phyloP scores from a whole-genome alignment of 2,888 invertebrate species.

The Eueremaeus valkanovi region DNA sequence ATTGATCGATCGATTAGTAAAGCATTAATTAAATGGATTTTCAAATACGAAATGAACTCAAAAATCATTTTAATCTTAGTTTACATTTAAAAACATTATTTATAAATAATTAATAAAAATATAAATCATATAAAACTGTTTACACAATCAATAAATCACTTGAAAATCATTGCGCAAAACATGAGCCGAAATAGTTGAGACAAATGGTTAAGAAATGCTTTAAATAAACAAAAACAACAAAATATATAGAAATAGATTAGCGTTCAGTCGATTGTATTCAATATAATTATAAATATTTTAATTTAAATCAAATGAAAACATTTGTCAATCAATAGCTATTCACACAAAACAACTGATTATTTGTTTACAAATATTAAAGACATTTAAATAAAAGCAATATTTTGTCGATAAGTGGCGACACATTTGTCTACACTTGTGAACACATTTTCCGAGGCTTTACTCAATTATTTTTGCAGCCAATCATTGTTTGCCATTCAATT shows the following conservation, averaged over 20 bases:
- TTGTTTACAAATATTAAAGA: not conserved
- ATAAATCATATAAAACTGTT: not conserved
- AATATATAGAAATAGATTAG: too few species aligned
- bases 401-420: constrained; percentile 7
- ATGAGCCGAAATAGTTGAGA: not conserved
- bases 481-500: not conserved
- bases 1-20: not conserved
- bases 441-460: not conserved
- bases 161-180: not conserved
- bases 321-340: too few species aligned
- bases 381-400: not conserved
- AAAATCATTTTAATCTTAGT: not conserved
- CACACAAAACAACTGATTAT: not conserved
- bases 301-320: too few species aligned
- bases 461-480: constrained; percentile 14
- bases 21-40: not conserved
- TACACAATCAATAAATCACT: not conserved
- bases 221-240: not conserved
- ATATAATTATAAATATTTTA: too few species aligned
- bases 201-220: too few species aligned
- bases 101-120: not conserved
- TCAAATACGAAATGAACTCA: not conserved
- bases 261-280: too few species aligned
- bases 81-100: not conserved
- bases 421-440: not conserved